Evolutionary conservation across 1,140 invertebrate species (phyloP).

Genomic region (Neodiprion fabricii): DNA sequence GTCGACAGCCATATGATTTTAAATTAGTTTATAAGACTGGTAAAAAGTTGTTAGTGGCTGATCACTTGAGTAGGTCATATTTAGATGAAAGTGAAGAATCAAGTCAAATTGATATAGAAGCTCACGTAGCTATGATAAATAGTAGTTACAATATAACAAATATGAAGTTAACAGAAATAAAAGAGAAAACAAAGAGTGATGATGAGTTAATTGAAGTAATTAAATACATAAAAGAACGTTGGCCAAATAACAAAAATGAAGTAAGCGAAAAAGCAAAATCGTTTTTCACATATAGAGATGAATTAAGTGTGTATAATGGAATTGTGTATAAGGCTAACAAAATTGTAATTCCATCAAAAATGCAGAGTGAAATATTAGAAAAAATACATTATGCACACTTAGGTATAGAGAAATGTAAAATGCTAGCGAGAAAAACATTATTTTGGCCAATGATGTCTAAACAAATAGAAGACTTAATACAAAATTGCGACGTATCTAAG

Average conservation of each 20-base stretch:
- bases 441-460: constrained; percentile 56
- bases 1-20: constrained; percentile 38
- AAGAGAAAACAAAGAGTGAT: background rate
- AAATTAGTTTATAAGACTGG: constrained; percentile 35
- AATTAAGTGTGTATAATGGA: constrained; percentile 43
- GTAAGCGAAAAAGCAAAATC: constrained; percentile 32
- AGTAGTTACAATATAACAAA: background rate
- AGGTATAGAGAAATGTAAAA: constrained; percentile 53
- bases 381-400: constrained; percentile 56
- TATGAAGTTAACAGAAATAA: background rate
- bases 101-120: constrained; percentile 13
- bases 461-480: constrained; percentile 54
- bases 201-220: constrained; percentile 28
- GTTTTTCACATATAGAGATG: constrained; percentile 44
- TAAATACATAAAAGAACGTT: constrained; percentile 42
- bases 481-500: constrained; percentile 50
- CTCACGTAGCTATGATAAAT: background rate
- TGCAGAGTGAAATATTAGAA: constrained; percentile 46
- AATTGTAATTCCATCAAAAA: background rate
- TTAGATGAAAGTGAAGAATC: background rate
- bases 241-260: constrained; percentile 43
- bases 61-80: constrained; percentile 37
- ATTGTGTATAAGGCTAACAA: constrained; percentile 45
- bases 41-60: constrained; percentile 33
- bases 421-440: constrained; percentile 47